Percentiles rank a stretch among this genome's conserved stretches.
These are phyloP conservation scores for Nycteola revayana DNA, from an alignment of 2,888 invertebrate species.

Conservation along the genomic window DNA sequence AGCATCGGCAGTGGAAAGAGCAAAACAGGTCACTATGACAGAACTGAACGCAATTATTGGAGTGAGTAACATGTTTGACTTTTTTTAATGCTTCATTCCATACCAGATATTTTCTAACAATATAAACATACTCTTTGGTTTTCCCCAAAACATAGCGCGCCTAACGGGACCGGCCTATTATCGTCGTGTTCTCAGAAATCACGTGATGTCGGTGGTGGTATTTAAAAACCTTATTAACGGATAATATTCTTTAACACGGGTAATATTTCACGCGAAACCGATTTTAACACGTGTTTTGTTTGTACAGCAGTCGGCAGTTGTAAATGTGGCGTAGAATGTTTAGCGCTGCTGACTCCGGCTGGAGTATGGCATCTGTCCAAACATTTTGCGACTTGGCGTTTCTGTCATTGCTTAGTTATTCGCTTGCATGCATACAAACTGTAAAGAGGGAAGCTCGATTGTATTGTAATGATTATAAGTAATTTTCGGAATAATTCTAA, in stretches of 20 bases:
- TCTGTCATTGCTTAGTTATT: conserved; percentile 48
- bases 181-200: conserved; percentile 17
- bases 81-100: too few relatives aligned
- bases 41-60: conserved; percentile 97
- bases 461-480: conserved; percentile 33
- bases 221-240: too few relatives aligned
- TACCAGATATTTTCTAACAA: not conserved
- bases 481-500: too few relatives aligned
- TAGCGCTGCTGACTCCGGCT: conserved; percentile 29
- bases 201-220: conserved; percentile 14
- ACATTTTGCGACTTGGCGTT: conserved; percentile 38
- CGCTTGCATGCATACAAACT: conserved; percentile 38
- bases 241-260: conserved; percentile 25
- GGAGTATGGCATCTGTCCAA: conserved; percentile 57
- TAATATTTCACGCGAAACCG: conserved; percentile 53
- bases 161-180: conserved; percentile 8
- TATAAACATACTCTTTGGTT: too few relatives aligned
- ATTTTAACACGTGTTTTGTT: conserved; percentile 63
- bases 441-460: conserved; percentile 32
- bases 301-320: conserved; percentile 49
- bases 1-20: conserved; percentile 94
- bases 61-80: conserved; percentile 82
- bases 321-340: conserved; percentile 53
- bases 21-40: conserved; percentile 97
- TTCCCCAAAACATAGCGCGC: not conserved